phyloP scores from a whole-genome alignment of 2,888 invertebrate genomes.

The Drosophila cyrtoloma region DNA sequence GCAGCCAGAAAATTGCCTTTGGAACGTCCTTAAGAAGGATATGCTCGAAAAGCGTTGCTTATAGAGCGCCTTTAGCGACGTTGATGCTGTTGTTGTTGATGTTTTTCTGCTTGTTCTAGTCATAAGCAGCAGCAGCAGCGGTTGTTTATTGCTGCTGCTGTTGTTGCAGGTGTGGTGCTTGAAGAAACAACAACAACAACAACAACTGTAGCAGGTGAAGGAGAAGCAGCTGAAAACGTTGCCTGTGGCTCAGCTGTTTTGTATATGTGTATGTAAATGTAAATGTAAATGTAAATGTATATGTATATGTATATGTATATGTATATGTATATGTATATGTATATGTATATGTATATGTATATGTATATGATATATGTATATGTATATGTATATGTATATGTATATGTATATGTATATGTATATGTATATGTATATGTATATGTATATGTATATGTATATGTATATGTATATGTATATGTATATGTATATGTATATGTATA shows the following conservation, averaged over 20 bases:
- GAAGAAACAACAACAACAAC: constrained; percentile 25
- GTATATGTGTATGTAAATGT: constrained; percentile 19
- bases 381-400: constrained; percentile 4
- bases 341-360: constrained; percentile 39
- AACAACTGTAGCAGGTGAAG: constrained; percentile 17
- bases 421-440: constrained; percentile 39
- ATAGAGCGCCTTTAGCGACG: constrained; percentile 51
- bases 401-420: constrained; percentile 19
- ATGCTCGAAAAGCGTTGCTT: constrained; percentile 70
- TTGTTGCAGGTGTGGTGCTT: constrained; percentile 64
- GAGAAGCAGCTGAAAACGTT: constrained; percentile 30
- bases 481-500: constrained; percentile 36
- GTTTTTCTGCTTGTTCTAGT: constrained; percentile 32
- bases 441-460: constrained; percentile 40
- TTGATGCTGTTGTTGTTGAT: constrained; percentile 34
- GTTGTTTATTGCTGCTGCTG: constrained; percentile 27
- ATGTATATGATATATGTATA: too few species aligned
- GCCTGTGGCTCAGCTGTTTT: constrained; percentile 67
- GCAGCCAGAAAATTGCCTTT: constrained; percentile 82
- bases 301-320: constrained; percentile 41
- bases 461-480: constrained; percentile 33
- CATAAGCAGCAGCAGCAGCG: constrained; percentile 25
- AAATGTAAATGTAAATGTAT: constrained; percentile 38
- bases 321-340: constrained; percentile 25
- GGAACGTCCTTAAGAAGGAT: constrained; percentile 85